Percentiles rank a stretch among this genome's conserved stretches.
These are phyloP conservation scores for Cryptotermes secundus DNA, from an alignment of 1,140 invertebrate species.

Conservation along the genomic window DNA sequence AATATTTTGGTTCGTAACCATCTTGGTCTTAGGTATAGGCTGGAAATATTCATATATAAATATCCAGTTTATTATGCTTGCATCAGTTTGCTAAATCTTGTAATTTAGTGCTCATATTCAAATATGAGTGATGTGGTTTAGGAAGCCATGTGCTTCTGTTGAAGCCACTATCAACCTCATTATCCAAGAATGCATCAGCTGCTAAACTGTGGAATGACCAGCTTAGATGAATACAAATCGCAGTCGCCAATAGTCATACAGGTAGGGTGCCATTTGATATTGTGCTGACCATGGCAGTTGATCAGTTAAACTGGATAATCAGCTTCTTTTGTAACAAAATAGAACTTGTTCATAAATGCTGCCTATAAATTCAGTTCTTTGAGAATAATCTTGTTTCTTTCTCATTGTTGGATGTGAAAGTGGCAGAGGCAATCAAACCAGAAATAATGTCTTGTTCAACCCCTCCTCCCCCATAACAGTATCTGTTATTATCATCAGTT, in stretches of 20 bases:
- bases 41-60: not conserved
- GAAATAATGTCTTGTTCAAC: not conserved
- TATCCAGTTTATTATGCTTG: not conserved
- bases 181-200: not conserved
- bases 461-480: not conserved
- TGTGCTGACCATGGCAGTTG: not conserved
- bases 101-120: not conserved
- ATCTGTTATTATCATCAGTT: not conserved
- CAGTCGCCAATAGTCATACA: not conserved
- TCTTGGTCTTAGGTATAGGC: not conserved
- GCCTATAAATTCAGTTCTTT: not conserved
- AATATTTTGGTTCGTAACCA: not conserved
- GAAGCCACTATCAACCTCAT: not conserved
- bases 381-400: not conserved
- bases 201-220: not conserved
- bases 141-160: not conserved
- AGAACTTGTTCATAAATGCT: constrained; percentile 17
- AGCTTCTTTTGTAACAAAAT: not conserved
- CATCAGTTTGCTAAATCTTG: constrained; percentile 8
- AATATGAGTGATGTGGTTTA: not conserved
- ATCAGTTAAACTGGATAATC: not conserved
- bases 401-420: not conserved
- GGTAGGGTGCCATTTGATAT: constrained; percentile 1
- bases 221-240: not conserved
- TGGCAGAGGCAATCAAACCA: not conserved